Evolutionary conservation across 2,113 vertebrate species (phyloP).

Genomic region (Mesembrinibis cayennensis): DNA sequence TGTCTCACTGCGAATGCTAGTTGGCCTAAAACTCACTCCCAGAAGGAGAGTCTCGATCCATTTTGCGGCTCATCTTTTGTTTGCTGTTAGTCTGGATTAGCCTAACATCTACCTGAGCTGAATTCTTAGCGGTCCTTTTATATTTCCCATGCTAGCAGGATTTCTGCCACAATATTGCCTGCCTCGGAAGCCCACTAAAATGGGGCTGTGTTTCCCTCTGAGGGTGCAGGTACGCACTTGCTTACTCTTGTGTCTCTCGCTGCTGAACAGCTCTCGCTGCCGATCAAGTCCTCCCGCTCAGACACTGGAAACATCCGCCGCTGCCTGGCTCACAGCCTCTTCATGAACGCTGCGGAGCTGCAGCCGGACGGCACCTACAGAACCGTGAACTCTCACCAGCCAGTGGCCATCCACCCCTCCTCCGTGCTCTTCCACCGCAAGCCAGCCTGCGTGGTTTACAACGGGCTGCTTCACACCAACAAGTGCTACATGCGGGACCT

Average conservation of each 20-base stretch:
- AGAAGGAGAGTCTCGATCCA: rapidly evolving
- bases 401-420: conserved; percentile 90
- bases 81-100: neutral
- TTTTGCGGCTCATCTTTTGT: neutral
- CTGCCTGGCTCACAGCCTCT: conserved; percentile 93
- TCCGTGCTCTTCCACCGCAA: conserved; percentile 92
- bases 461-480: conserved; percentile 88
- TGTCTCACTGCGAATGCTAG: rapidly evolving
- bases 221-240: rapidly evolving
- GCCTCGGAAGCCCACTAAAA: neutral
- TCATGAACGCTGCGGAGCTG: conserved; percentile 89
- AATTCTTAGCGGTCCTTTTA: neutral
- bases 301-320: conserved; percentile 82
- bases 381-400: conserved; percentile 86
- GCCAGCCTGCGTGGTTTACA: conserved; percentile 89
- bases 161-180: neutral
- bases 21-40: neutral
- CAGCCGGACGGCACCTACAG: conserved; percentile 87
- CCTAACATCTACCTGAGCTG: neutral
- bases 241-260: neutral
- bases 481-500: conserved; percentile 95
- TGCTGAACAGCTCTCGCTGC: conserved; percentile 82
- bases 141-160: neutral
- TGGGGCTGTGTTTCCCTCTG: rapidly evolving
- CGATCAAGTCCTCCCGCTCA: conserved; percentile 80